phyloP scores from a whole-genome alignment of 23 tunicate species.

The Aplidium turbinatum region DNA sequence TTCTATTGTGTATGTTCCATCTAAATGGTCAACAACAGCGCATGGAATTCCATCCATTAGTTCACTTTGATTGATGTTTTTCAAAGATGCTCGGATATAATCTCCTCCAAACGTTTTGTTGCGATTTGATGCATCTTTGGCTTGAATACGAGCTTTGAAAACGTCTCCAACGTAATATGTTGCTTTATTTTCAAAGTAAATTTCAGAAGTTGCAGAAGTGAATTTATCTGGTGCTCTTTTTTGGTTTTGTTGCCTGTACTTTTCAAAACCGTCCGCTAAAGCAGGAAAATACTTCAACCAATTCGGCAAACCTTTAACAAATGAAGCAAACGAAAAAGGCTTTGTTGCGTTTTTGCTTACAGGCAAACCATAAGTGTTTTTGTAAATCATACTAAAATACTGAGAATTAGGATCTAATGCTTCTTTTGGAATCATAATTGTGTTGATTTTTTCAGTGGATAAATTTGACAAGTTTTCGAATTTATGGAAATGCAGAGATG shows the following conservation, averaged over 20 bases:
- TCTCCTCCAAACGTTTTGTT: constrained; percentile 23
- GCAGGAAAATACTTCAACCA: too few relatives aligned
- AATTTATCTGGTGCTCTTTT: too few relatives aligned
- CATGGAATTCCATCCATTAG: constrained; percentile 32
- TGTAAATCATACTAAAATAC: constrained; percentile 19
- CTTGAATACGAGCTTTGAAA: constrained; percentile 7
- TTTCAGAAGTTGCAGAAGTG: too few relatives aligned
- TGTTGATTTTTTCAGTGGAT: too few relatives aligned
- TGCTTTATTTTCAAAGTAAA: neutral
- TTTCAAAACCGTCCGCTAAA: too few relatives aligned
- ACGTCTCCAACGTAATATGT: constrained; percentile 16
- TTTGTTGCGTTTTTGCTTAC: neutral
- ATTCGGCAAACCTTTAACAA: too few relatives aligned
- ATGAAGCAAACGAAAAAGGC: too few relatives aligned
- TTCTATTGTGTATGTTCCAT: constrained; percentile 27
- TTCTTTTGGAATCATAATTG: constrained; percentile 21
- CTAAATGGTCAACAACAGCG: neutral
- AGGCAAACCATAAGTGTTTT: constrained; percentile 32
- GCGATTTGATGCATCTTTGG: neutral
- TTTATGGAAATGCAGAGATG: too few relatives aligned
- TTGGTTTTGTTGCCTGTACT: too few relatives aligned
- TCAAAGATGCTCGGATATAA: constrained; percentile 10
- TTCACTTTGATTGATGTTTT: neutral
- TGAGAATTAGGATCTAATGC: constrained; percentile 7
- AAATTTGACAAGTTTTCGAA: too few relatives aligned